Evolutionary conservation across 2,888 invertebrate genomes (phyloP).

Genomic region (Petrolisthes manimaculis): DNA sequence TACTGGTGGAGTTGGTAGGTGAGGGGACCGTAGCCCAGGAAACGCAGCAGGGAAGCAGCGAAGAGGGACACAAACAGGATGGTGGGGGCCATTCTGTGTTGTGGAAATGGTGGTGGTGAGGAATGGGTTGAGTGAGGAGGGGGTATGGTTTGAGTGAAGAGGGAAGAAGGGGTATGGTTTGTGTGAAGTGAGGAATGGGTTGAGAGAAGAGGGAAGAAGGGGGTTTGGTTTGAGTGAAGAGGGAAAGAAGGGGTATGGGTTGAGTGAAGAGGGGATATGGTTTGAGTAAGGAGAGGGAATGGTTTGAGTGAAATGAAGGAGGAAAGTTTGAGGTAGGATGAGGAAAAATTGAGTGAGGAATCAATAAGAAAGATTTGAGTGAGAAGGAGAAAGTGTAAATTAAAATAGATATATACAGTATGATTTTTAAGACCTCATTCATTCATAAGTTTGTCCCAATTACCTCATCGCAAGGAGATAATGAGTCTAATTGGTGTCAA

Average conservation of each 20-base stretch:
- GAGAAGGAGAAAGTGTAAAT: too few species aligned
- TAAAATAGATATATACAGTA: too few species aligned
- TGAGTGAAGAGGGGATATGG: not conserved
- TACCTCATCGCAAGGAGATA: too few species aligned
- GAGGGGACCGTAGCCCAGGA: constrained; percentile 23
- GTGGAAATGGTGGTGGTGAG: not conserved
- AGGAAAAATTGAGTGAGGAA: too few species aligned
- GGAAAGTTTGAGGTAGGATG: too few species aligned
- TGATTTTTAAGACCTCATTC: too few species aligned
- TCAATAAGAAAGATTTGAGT: too few species aligned
- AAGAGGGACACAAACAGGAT: constrained; percentile 32
- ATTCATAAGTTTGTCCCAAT: too few species aligned
- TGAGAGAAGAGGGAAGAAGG: not conserved
- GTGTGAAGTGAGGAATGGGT: not conserved
- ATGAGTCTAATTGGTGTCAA: too few species aligned
- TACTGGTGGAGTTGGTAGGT: not conserved
- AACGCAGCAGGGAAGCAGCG: constrained; percentile 31
- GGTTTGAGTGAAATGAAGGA: not conserved
- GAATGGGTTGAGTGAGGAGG: not conserved
- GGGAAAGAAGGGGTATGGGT: not conserved
- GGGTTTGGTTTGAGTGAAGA: too few species aligned
- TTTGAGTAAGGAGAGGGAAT: not conserved
- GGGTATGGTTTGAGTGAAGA: not conserved
- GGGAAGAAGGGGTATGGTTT: not conserved
- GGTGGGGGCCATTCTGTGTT: constrained; percentile 6